These are phyloP conservation scores for Nycticorax nycticorax DNA, from an alignment of 2,113 vertebrate genomes.

Conservation along the genomic window DNA sequence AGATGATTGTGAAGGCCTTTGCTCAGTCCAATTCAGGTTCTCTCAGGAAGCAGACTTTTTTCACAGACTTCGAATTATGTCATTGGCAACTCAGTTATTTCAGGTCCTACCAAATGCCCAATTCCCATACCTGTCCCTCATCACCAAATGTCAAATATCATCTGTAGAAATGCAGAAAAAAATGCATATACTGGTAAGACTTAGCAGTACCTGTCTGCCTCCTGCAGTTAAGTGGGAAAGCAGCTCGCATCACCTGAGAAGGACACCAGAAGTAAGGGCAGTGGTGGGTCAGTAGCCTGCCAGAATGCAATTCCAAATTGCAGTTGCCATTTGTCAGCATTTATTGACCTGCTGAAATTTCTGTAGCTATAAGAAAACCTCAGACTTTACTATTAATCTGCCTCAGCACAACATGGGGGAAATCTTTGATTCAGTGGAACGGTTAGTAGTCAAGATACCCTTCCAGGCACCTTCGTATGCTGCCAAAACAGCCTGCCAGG, in stretches of 20 bases:
- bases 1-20: neutral
- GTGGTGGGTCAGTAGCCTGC: neutral
- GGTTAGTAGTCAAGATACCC: neutral
- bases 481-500: neutral
- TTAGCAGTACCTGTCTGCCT: neutral
- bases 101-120: neutral
- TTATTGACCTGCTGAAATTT: neutral
- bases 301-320: neutral
- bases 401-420: neutral
- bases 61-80: neutral
- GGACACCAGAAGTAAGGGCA: neutral
- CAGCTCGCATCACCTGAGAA: neutral
- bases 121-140: neutral
- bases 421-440: neutral
- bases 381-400: neutral
- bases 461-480: neutral
- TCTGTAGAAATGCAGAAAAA: neutral
- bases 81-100: neutral
- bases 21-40: neutral
- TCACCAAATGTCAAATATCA: neutral
- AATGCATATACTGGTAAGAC: neutral
- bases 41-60: neutral
- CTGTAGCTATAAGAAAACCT: neutral
- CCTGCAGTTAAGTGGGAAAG: neutral
- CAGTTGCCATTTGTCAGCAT: constrained; percentile 9